Evolutionary conservation across 2,113 vertebrate species (phyloP).

Genomic region (Pterocles burchelli): DNA sequence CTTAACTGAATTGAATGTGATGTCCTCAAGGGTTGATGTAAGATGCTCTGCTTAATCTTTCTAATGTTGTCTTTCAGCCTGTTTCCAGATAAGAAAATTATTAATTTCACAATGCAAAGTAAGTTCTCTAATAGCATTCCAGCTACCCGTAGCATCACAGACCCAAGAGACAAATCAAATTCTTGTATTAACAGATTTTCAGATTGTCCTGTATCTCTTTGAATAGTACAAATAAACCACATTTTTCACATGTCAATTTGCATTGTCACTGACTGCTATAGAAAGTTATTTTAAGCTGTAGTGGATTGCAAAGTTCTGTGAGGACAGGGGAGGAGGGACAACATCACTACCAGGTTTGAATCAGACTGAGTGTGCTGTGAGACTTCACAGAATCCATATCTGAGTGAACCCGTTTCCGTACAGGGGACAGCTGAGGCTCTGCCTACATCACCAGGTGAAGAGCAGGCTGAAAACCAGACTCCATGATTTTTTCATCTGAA

Average conservation of each 20-base stretch:
- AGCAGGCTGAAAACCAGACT: background rate
- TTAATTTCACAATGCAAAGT: background rate
- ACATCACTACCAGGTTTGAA: rapidly evolving
- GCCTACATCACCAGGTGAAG: background rate
- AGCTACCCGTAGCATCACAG: background rate
- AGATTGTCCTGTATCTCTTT: background rate
- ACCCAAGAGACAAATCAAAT: background rate
- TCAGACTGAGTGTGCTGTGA: background rate
- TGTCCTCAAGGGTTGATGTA: background rate
- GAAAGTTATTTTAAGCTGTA: background rate
- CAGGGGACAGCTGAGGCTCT: background rate
- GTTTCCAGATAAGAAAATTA: background rate
- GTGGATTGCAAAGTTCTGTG: background rate
- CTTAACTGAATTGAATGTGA: background rate
- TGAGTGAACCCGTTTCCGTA: background rate
- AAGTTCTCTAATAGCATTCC: background rate
- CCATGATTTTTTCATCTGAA: background rate
- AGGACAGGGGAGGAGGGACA: background rate
- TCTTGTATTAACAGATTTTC: background rate
- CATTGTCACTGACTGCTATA: background rate
- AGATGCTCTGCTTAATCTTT: background rate
- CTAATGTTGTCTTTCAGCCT: background rate
- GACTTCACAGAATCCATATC: background rate
- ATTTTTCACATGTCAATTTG: background rate
- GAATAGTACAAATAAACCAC: background rate